Conservation (phyloP, 30 jellyfish, hydroid and myxozoan genomes). For the Calvadosia cruxmelitensis region DNA sequence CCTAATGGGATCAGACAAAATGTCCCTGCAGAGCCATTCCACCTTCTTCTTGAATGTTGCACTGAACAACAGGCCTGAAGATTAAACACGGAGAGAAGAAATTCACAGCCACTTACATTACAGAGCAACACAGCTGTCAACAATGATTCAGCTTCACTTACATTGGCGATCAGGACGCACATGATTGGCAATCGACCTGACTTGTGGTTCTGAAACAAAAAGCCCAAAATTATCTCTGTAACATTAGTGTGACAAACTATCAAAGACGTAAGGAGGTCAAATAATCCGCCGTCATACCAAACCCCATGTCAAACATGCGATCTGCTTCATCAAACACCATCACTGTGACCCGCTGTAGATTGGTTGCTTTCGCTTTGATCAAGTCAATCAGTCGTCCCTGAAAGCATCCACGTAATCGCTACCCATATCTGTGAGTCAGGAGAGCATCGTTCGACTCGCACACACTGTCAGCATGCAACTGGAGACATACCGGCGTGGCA, state of each 20-base stretch:
- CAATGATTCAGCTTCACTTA: conserved; percentile 12
- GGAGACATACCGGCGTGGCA: conserved; percentile 87
- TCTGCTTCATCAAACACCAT: conserved; percentile 98
- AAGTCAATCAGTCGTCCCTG: conserved; percentile 95
- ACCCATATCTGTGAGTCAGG: too few relatives aligned
- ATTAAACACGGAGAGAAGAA: background rate
- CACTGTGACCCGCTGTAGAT: conserved; percentile 68
- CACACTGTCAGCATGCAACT: too few relatives aligned
- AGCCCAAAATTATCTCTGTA: background rate
- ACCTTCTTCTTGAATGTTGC: conserved; percentile 95
- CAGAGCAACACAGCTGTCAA: background rate
- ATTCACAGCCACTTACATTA: background rate
- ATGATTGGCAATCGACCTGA: conserved; percentile 88
- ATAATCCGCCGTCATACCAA: conserved; percentile 40
- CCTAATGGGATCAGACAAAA: conserved; percentile 87
- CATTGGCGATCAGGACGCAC: conserved; percentile 98
- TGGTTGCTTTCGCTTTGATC: conserved; percentile 82
- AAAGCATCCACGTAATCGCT: background rate
- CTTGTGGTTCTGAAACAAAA: conserved; percentile 82
- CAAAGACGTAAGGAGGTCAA: background rate
- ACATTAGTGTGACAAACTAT: background rate
- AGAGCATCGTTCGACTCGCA: too few relatives aligned
- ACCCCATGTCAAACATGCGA: conserved; percentile 97
- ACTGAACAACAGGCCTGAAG: conserved; percentile 82
- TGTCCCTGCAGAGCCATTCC: conserved; percentile 82